A percentile compares a stretch with the other conserved stretches of the same genome.
phyloP scores from a whole-genome alignment of 1,140 invertebrate species.

The Medauroidea extradentata region DNA sequence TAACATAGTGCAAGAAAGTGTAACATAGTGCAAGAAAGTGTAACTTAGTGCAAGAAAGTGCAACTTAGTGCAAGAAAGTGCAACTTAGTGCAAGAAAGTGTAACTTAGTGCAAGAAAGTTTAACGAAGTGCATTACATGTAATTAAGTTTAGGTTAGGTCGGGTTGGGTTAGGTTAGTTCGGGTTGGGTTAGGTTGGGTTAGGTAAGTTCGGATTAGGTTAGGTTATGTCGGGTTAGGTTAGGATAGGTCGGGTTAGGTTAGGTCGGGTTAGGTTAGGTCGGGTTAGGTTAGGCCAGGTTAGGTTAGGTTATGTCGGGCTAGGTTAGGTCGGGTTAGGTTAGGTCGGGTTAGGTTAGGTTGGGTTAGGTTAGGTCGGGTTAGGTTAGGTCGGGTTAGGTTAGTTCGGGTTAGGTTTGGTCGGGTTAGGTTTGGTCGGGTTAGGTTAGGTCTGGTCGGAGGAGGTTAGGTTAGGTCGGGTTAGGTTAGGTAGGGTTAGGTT shows the following conservation, averaged over 20 bases:
- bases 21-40: no score
- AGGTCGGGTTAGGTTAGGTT: slow-evolving; percentile 29
- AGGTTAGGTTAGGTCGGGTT: slow-evolving; percentile 30
- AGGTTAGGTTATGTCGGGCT: no score
- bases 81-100: no score
- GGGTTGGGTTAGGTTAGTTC: slow-evolving; percentile 19
- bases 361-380: slow-evolving; percentile 29
- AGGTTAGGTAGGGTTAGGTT: slow-evolving; percentile 29
- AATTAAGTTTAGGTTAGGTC: slow-evolving; percentile 12
- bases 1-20: no score
- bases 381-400: slow-evolving; percentile 28
- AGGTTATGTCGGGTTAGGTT: slow-evolving; percentile 18
- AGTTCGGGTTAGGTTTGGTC: slow-evolving; percentile 10
- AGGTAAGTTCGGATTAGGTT: slow-evolving; percentile 17
- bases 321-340: slow-evolving; percentile 28
- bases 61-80: no score
- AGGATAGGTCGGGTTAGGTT: slow-evolving; percentile 20
- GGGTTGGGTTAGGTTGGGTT: no score
- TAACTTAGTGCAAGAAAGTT: no score
- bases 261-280: slow-evolving; percentile 25
- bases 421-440: no score
- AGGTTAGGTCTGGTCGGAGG: slow-evolving; percentile 19
- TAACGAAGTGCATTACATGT: no score
- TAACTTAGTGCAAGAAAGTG: no score
- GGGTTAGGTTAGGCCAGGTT: slow-evolving; percentile 27